Evolutionary conservation across 2,113 vertebrate genomes (phyloP).

Genomic region (Siniperca chuatsi): DNA sequence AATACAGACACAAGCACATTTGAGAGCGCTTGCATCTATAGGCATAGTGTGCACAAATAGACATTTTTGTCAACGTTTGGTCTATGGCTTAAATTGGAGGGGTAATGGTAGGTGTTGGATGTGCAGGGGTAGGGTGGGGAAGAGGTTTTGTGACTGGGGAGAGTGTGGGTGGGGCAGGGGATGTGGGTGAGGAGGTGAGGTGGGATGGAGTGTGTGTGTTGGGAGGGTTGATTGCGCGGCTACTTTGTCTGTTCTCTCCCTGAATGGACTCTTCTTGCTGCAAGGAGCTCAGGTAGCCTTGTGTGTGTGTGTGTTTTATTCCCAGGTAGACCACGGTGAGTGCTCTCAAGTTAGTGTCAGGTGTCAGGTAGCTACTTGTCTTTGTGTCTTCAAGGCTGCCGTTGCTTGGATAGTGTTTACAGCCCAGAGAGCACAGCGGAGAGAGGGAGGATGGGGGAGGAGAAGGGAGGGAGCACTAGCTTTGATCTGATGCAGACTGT

Average conservation of each 20-base stretch:
- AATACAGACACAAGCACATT: constrained; percentile 19
- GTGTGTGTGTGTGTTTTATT: constrained; percentile 55
- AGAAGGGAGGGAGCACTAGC: constrained; percentile 38
- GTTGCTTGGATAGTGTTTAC: constrained; percentile 82
- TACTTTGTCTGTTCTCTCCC: constrained; percentile 65
- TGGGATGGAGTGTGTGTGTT: constrained; percentile 32
- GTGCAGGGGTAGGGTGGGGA: neutral
- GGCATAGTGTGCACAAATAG: constrained; percentile 7
- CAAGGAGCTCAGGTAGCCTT: constrained; percentile 66
- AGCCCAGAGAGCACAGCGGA: constrained; percentile 60
- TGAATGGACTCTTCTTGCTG: constrained; percentile 64
- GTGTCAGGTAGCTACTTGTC: constrained; percentile 84
- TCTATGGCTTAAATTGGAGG: constrained; percentile 10
- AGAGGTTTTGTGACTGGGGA: neutral
- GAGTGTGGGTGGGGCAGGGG: neutral
- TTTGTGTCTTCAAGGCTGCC: constrained; percentile 80
- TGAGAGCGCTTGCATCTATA: neutral
- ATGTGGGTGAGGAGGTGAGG: constrained; percentile 21
- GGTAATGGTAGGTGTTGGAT: constrained; percentile 8
- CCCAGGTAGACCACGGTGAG: constrained; percentile 70
- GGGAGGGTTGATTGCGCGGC: constrained; percentile 43
- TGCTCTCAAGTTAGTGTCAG: constrained; percentile 78
- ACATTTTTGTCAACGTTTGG: neutral
- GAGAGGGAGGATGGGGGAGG: constrained; percentile 27
- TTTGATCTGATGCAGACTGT: constrained; percentile 78